Percentiles rank a stretch among this genome's conserved stretches.
These are phyloP conservation scores for Clinocottus analis DNA, from an alignment of 2,113 vertebrate genomes.

Conservation along the genomic window DNA sequence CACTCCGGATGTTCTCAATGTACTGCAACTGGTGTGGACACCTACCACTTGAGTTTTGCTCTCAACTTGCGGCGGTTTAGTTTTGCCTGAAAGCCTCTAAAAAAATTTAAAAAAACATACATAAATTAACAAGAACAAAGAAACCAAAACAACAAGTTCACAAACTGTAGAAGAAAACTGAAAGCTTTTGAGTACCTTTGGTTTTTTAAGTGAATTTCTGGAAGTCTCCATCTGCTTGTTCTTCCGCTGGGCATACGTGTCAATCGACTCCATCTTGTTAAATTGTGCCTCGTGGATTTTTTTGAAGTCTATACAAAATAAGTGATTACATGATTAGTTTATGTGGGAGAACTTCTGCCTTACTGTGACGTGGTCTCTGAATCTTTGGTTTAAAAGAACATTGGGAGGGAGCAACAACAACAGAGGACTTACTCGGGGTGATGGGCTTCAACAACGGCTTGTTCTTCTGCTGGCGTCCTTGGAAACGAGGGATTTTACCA, in stretches of 20 bases:
- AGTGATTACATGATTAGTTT: background rate
- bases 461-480: conserved; percentile 65
- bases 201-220: conserved; percentile 78
- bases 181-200: conserved; percentile 82
- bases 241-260: conserved; percentile 90
- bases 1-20: background rate
- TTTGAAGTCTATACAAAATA: conserved; percentile 88
- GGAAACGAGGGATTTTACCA: conserved; percentile 81
- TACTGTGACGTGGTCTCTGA: background rate
- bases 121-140: background rate
- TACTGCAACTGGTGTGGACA: background rate
- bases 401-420: background rate
- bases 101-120: background rate
- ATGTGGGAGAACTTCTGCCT: too few relatives aligned
- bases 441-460: conserved; percentile 73
- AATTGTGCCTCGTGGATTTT: conserved; percentile 94
- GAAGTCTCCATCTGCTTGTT: conserved; percentile 82
- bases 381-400: background rate
- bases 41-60: conserved; percentile 69
- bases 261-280: conserved; percentile 96
- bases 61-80: conserved; percentile 43
- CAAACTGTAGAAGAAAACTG: background rate
- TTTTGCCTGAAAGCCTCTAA: conserved; percentile 75
- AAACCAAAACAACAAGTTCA: background rate
- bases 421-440: conserved; percentile 89